Evolutionary conservation across 2,888 invertebrate genomes (phyloP).

Genomic region (Coremacera marginata): DNA sequence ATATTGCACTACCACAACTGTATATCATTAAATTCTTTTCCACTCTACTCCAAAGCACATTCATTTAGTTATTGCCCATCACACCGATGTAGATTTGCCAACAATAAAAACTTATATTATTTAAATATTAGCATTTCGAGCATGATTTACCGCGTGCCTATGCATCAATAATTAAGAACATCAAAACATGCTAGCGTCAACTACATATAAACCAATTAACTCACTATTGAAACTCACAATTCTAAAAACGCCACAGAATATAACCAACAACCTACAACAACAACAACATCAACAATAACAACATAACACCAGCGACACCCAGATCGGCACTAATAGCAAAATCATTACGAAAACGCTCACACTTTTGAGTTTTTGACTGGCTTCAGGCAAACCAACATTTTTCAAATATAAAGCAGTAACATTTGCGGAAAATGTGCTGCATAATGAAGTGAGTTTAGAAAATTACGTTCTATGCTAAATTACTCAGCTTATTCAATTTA

Average conservation of each 20-base stretch:
- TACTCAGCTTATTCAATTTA: slow-evolving; percentile 3
- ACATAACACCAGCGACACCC: background rate
- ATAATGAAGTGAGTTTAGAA: slow-evolving; percentile 9
- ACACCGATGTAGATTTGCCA: background rate
- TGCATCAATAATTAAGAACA: background rate
- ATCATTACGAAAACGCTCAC: background rate
- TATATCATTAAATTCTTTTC: background rate
- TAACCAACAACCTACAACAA: background rate
- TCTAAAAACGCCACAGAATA: background rate
- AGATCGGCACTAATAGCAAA: background rate
- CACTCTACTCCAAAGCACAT: background rate
- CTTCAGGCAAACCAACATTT: background rate
- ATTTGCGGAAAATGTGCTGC: background rate
- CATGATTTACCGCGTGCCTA: background rate
- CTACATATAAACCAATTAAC: slow-evolving; percentile 33
- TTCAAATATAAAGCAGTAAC: background rate
- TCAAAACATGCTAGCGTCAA: background rate
- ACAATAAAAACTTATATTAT: background rate
- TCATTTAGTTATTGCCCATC: too few species aligned
- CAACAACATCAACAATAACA: background rate
- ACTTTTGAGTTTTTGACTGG: background rate
- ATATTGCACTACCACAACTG: too few species aligned
- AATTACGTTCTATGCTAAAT: slow-evolving; percentile 16
- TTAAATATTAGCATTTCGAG: background rate
- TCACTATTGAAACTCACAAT: background rate